Base-by-base conservation (phyloP, 2,113 vertebrate genomes). In the Cairina moschata region DNA sequence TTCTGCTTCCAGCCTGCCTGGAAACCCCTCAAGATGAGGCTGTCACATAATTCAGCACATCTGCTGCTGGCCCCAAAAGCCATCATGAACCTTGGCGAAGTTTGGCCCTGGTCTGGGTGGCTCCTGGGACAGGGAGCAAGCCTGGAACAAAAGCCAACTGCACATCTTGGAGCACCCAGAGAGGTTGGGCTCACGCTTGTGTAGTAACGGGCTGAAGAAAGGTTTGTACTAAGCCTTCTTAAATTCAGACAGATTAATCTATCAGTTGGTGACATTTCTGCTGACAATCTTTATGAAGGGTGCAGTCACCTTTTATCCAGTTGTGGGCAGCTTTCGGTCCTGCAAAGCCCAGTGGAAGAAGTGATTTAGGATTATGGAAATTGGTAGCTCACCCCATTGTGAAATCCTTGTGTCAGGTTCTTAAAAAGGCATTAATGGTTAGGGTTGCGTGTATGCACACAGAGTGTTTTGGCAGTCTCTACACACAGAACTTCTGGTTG, bases 31-130 rank as follows among this genome's bases (percentile, higher is more conserved):
- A 56, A 88, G 59, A 68, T 44, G 36, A 91, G 79, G 20, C n/a
- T 78, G 8, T 88, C 31, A 4, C 86, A 74, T 83, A 84, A 95
- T 82, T 72, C 36, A 83, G 66, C 69, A 92, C 91, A 92, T 94
- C 72, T 94, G 86, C 68, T 89, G 63, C 80, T 92, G 76, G 86
- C 72, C 66, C 14, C 52, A 12, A 29, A n/a, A 13, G 28, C 52
- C 55, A 68, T 25, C 54, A 0, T 29, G 48, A 46, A 59, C 13
- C 50, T 60, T 36, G 72, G 44, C 76, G 68, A 92, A 16, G 42
- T 28, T 90, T 92, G 94, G 94, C 72, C 11, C 50, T 5, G 11
- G 31, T 62, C 54, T 0, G 29, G 54, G 65, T 17, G 8, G 80
- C 75, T 75, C 68, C 83, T 66, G 55, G 90, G 62, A 55, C 92